phyloP scores from a whole-genome alignment of 2,797 vertebrate genomes.

The Typhlichthys eigenmanni region DNA sequence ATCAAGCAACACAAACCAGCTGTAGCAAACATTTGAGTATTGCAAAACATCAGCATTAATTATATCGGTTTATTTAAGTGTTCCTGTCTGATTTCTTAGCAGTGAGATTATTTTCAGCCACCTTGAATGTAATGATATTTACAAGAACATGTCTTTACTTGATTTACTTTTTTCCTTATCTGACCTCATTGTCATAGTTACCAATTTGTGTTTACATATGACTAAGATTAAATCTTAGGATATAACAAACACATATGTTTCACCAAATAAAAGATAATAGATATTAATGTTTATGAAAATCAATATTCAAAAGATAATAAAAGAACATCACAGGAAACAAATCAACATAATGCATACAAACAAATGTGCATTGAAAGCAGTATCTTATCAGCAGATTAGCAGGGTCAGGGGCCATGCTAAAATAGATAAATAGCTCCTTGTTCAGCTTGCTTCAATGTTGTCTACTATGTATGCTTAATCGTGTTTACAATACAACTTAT shows the following conservation, averaged over 20 bases:
- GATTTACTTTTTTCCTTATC: slow-evolving; percentile 55
- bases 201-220: slow-evolving; percentile 50
- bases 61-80: slow-evolving; percentile 31
- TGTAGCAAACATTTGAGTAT: slow-evolving; percentile 49
- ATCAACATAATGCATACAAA: not conserved
- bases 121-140: slow-evolving; percentile 70
- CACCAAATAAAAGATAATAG: not conserved
- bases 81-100: slow-evolving; percentile 67
- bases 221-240: slow-evolving; percentile 37
- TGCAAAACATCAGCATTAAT: slow-evolving; percentile 40
- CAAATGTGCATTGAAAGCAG: not conserved
- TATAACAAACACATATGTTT: slow-evolving; percentile 26
- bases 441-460: not conserved
- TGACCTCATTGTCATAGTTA: slow-evolving; percentile 62
- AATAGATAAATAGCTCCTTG: not conserved
- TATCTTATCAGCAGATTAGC: not conserved
- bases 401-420: not conserved
- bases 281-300: not conserved
- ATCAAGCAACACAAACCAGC: slow-evolving; percentile 48
- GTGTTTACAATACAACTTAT: no score
- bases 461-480: no score
- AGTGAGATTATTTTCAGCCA: slow-evolving; percentile 52
- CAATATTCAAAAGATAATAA: not conserved
- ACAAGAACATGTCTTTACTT: slow-evolving; percentile 63
- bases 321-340: not conserved